Evolutionary conservation across 2,797 vertebrate species (phyloP), one percentile per base, ranked within the genome.

Genomic region (Cynopterus sphinx): DNA sequence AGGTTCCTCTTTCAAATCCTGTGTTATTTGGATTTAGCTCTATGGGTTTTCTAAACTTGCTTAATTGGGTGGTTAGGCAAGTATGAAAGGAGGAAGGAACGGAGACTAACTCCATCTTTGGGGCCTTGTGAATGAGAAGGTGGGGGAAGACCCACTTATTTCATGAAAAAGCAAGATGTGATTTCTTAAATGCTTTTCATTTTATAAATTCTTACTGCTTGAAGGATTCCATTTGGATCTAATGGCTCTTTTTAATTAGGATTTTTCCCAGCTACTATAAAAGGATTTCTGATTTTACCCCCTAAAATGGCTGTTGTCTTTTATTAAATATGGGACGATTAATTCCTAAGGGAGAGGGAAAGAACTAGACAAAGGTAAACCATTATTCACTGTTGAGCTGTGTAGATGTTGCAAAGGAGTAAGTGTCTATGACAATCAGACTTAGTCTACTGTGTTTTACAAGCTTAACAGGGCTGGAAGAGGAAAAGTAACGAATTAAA

Each of bases 1-100:
- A 90, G 85, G 86, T 96, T 96, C 87, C 81, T 90, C 96, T 97
- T 96, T 95, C 95, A 59, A 79, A 96, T 77, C 78, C 55, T 65
- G 70, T 77, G 68, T 87, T 77, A 55, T 74, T 95, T 87, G 90
- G 84, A 78, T 94, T 89, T 91, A 74, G 49, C 91, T 74, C 36
- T 73, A 7, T 74, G 53, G 68, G 63, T 96, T 95, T 74, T 77
- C 65, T 63, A 57, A 94, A 93, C 91, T 97, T 97, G 96, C 96
- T 95, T 90, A 59, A 77, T 75, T 82, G 75, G 75, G 83, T 84
- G 96, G 83, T 91, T 68, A 91, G 84, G 65, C 1, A 6, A 22
- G 71, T 94, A 22, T 85, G 79, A 89, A 61, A 90, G 57, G 53
- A 91, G 77, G 90, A 94, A 93, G 89, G 77, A 85, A 93, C 77